Percentiles rank a stretch among this genome's conserved stretches.
Evolutionary conservation across 2,797 vertebrate species (phyloP).

Genomic region (Paramormyrops hopkinsi): DNA sequence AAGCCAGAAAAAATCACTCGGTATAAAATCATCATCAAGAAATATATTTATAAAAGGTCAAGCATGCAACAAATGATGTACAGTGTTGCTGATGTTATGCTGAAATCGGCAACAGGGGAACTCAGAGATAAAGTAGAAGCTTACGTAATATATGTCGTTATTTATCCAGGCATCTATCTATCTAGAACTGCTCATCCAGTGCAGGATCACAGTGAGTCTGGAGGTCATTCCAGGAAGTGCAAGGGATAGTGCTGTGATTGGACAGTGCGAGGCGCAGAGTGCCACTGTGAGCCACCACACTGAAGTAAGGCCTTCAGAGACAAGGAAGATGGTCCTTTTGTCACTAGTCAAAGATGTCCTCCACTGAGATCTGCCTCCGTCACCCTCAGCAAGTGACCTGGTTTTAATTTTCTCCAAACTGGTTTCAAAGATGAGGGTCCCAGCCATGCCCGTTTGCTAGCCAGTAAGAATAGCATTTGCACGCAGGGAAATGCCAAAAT

Average conservation of each 20-base stretch:
- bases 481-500: background rate
- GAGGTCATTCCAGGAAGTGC: background rate
- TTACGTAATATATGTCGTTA: background rate
- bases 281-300: background rate
- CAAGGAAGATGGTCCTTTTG: background rate
- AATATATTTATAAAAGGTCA: background rate
- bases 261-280: background rate
- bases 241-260: background rate
- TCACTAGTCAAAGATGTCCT: background rate
- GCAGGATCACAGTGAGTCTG: background rate
- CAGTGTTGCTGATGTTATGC: background rate
- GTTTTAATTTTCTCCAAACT: background rate
- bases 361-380: background rate
- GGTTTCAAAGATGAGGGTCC: background rate
- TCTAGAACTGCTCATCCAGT: background rate
- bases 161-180: background rate
- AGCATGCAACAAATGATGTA: background rate
- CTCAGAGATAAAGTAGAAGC: background rate
- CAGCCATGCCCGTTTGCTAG: background rate
- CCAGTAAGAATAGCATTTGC: constrained; percentile 8
- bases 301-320: background rate
- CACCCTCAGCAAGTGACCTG: background rate
- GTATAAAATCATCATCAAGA: background rate
- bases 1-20: background rate
- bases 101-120: background rate